Evolutionary conservation across 2,113 vertebrate species (phyloP).

Genomic region (Microtus montanus): DNA sequence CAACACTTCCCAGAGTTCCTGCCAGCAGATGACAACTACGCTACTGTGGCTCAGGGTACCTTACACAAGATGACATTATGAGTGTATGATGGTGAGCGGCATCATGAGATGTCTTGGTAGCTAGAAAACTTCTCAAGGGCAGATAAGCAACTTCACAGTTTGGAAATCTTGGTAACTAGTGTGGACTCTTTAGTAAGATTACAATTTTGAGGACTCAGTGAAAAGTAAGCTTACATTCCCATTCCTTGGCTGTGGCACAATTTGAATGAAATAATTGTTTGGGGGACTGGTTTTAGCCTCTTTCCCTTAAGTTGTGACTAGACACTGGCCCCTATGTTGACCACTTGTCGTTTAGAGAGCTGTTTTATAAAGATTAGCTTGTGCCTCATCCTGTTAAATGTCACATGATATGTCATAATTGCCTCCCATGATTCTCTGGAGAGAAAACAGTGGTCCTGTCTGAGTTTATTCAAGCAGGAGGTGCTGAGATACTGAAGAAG

Average conservation of each 20-base stretch:
- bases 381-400: not conserved
- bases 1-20: not conserved
- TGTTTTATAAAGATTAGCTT: not conserved
- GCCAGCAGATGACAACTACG: not conserved
- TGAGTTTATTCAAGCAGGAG: not conserved
- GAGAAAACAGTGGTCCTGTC: not conserved
- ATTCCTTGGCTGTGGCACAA: not conserved
- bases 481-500: not conserved
- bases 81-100: not conserved
- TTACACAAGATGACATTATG: no score
- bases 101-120: no score
- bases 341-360: not conserved
- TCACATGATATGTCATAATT: not conserved
- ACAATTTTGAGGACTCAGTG: not conserved
- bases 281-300: fast-evolving
- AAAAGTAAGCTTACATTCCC: not conserved
- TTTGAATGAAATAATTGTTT: not conserved
- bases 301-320: not conserved
- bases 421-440: not conserved
- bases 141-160: not conserved
- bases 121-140: not conserved
- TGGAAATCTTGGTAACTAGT: not conserved
- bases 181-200: not conserved
- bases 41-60: not conserved
- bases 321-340: not conserved